Base-by-base conservation (phyloP, 30 jellyfish, hydroid and myxozoan species). In the Pelagia noctiluca region DNA sequence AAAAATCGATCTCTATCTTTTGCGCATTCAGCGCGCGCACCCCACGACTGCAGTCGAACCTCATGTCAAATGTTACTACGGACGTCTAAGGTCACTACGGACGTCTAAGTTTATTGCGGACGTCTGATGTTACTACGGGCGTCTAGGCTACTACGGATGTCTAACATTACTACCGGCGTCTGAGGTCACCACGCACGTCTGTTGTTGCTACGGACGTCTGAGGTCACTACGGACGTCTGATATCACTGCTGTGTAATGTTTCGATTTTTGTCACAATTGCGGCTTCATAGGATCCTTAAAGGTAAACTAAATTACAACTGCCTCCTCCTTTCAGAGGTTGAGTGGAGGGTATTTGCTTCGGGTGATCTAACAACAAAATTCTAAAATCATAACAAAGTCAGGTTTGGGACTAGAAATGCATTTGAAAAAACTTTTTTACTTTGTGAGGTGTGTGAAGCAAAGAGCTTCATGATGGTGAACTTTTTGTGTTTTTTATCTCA, bases 1-100 rank as follows among this genome's bases (percentile, higher is more conserved):
- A 42, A 42, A 42, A 42, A 42, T 42, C 57, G 12, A 42, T 42
- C 57, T 42, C 57, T 42, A 42, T 42, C 57, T 52, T 52, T 52
- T 52, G 68, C 68, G 68, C 68, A 52, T 52, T 52, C 68, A 52
- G 68, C 26, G 68, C 68, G 68, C 68, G 68, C 68, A 52, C 68
- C 68, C 26, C 68, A 52, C 68, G 26, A 52, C 68, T 52, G 68
- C 68, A 52, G 68, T 52, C 12, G 26, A 52, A 52, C 28, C 12
- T 19, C 68, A 52, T 52, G 68, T 52, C 57, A 16, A 42, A 5
- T 42, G 57, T 16, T 16, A 42, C 57, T 16, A 42, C 57, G 12
- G 57, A 42, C 57, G 57, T 42, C 68, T 10, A 52, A 19, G 12
- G 68, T 52, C 2, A 19, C 26, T 19, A 52, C 68, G 68, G 68